Conservation (phyloP, 2,797 vertebrate genomes). For the Hapalemur alaotrensis region DNA sequence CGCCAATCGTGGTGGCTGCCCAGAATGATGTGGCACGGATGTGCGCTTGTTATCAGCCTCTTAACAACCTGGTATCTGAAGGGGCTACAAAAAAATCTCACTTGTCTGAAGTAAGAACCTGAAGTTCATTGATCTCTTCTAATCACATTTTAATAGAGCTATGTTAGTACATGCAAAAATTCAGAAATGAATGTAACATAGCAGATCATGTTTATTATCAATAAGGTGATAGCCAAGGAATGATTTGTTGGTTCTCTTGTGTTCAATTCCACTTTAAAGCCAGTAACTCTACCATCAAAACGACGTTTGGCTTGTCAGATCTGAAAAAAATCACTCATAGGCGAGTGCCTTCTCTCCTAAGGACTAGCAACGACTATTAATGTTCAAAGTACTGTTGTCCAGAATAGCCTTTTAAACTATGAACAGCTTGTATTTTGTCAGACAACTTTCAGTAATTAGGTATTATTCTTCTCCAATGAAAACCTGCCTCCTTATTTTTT, state of each 20-base stretch:
- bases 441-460: slow-evolving; percentile 68
- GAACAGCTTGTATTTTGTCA: slow-evolving; percentile 72
- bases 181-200: not conserved
- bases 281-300: slow-evolving; percentile 55
- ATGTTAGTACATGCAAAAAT: not conserved
- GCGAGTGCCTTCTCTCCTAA: slow-evolving; percentile 80
- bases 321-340: slow-evolving; percentile 30
- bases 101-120: not conserved
- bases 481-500: slow-evolving; percentile 34
- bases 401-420: slow-evolving; percentile 70
- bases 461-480: slow-evolving; percentile 53
- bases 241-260: slow-evolving; percentile 42
- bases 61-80: slow-evolving; percentile 13
- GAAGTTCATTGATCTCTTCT: not conserved
- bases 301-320: slow-evolving; percentile 52
- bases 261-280: slow-evolving; percentile 56
- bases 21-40: not conserved
- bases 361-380: slow-evolving; percentile 67
- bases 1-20: not conserved
- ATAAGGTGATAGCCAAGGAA: slow-evolving; percentile 67
- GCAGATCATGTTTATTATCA: slow-evolving; percentile 71
- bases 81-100: not conserved
- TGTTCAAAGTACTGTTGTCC: slow-evolving; percentile 71
- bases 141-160: not conserved
- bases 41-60: slow-evolving; percentile 3